These are phyloP conservation scores for Heliconius charithonia DNA, from an alignment of 2,888 invertebrate genomes.

Conservation along the genomic window DNA sequence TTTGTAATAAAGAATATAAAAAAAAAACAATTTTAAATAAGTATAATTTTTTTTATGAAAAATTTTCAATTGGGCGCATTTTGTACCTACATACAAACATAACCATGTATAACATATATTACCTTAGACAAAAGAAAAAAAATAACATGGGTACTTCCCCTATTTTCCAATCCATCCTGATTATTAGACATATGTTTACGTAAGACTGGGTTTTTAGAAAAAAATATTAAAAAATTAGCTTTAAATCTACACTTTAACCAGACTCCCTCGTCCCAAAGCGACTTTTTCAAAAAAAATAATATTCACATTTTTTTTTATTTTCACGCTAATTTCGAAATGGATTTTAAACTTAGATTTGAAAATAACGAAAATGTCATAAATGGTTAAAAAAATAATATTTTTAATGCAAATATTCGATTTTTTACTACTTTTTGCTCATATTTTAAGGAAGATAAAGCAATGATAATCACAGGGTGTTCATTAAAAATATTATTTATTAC, in stretches of 20 bases:
- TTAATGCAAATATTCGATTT: background rate
- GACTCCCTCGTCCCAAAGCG: constrained; percentile 57
- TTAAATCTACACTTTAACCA: constrained; percentile 56
- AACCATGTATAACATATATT: background rate
- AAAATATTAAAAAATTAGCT: constrained; percentile 63
- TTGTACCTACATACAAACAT: background rate
- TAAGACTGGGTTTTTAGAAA: constrained; percentile 45
- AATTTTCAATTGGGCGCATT: background rate
- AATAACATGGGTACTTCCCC: constrained; percentile 5
- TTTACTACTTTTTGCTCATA: background rate
- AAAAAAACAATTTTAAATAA: background rate
- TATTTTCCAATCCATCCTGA: constrained; percentile 1
- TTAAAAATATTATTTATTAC: background rate
- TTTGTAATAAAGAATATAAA: background rate
- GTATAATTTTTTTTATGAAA: background rate
- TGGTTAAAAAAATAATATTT: background rate
- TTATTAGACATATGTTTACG: constrained; percentile 27
- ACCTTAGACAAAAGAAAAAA: constrained; percentile 12
- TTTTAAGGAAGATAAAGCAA: too few relatives aligned
- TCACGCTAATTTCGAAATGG: constrained; percentile 74
- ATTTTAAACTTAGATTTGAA: constrained; percentile 54
- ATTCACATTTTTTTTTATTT: constrained; percentile 64
- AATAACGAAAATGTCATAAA: constrained; percentile 18
- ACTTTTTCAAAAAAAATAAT: constrained; percentile 58
- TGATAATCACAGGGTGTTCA: background rate